phyloP scores from a whole-genome alignment of 1,140 invertebrate species.

The Stegodyphus mimosarum region DNA sequence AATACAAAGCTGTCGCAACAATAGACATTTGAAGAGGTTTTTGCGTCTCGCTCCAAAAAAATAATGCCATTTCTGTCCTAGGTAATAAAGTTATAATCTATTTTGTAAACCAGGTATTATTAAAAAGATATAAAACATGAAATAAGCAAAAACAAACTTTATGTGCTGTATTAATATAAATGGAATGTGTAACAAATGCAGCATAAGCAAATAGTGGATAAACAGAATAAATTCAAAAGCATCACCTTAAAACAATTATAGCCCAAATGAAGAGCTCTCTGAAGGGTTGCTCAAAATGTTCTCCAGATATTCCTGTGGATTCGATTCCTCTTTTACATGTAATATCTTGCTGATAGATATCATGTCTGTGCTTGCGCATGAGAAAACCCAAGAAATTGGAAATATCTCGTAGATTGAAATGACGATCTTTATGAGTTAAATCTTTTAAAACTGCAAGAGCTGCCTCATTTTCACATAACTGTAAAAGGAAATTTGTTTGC shows the following conservation, averaged over 20 bases:
- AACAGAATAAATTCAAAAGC: not conserved
- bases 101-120: too few species aligned
- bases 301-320: conserved; percentile 48
- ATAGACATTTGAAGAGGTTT: conserved; percentile 62
- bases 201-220: not conserved
- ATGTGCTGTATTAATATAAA: not conserved
- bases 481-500: not conserved
- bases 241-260: conserved; percentile 65
- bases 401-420: conserved; percentile 53
- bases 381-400: conserved; percentile 44
- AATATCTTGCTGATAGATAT: conserved; percentile 44
- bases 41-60: conserved; percentile 64
- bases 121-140: not conserved
- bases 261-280: conserved; percentile 70
- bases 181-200: not conserved
- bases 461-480: conserved; percentile 57
- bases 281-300: conserved; percentile 66
- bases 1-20: conserved; percentile 62
- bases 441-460: conserved; percentile 54
- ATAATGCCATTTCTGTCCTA: conserved; percentile 67
- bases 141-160: not conserved
- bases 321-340: conserved; percentile 57
- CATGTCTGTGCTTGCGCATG: conserved; percentile 48
- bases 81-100: too few species aligned
- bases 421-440: conserved; percentile 45